Evolutionary conservation across 2,888 invertebrate genomes (phyloP).

Genomic region (Doris montereyensis): DNA sequence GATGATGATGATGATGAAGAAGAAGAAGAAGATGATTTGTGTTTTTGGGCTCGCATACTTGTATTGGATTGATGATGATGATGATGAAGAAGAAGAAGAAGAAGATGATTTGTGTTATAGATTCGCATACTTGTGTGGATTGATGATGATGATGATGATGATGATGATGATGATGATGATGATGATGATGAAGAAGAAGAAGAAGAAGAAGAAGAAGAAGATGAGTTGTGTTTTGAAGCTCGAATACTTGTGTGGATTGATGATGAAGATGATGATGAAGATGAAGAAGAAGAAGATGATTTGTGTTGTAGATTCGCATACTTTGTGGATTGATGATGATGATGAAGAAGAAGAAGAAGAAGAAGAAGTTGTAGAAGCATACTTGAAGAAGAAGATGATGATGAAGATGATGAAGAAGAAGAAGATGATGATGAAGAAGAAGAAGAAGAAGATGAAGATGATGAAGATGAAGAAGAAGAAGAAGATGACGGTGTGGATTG

Average conservation of each 20-base stretch:
- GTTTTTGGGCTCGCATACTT: neutral
- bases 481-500: neutral
- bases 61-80: neutral
- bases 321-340: too few species aligned
- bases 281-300: too few species aligned
- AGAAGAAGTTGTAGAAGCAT: neutral
- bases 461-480: neutral
- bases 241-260: too few species aligned
- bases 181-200: neutral
- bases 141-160: neutral
- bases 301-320: too few species aligned
- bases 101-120: too few species aligned
- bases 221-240: too few species aligned
- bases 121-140: too few species aligned
- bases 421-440: neutral
- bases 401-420: neutral
- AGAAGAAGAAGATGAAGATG: neutral
- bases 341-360: too few species aligned
- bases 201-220: neutral
- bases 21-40: neutral
- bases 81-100: slow-evolving; percentile 1
- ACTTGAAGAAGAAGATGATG: neutral
- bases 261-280: too few species aligned
- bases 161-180: neutral
- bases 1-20: too few species aligned